These are phyloP conservation scores for Antitype chi DNA, from an alignment of 2,888 invertebrate genomes.

Conservation along the genomic window DNA sequence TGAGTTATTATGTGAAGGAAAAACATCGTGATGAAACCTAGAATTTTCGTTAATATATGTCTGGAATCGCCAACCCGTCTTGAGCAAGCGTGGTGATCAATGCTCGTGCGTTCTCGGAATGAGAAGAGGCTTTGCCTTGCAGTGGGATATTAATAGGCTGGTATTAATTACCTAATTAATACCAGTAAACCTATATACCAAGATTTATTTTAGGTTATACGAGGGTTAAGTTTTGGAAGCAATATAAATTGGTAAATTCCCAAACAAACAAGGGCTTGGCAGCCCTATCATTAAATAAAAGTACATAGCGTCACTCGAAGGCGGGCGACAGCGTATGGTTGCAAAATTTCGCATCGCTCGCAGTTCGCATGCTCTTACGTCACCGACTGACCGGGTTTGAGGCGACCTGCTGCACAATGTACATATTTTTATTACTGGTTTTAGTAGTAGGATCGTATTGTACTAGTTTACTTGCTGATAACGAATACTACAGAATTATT, in stretches of 20 bases:
- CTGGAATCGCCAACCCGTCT: neutral
- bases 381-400: constrained; percentile 49
- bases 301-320: constrained; percentile 16
- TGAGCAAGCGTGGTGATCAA: neutral
- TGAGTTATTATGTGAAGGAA: neutral
- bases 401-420: constrained; percentile 47
- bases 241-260: neutral
- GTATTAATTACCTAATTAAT: neutral
- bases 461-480: constrained; percentile 14
- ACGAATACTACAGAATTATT: neutral
- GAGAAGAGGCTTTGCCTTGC: too few relatives aligned
- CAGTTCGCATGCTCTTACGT: constrained; percentile 52
- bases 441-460: constrained; percentile 13
- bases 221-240: neutral
- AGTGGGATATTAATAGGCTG: neutral
- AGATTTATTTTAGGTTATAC: too few relatives aligned
- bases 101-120: neutral
- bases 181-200: neutral
- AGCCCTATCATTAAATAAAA: constrained; percentile 42
- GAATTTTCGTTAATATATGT: neutral
- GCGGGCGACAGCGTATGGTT: constrained; percentile 43
- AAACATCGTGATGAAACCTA: neutral
- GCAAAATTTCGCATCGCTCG: constrained; percentile 60
- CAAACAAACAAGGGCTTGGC: constrained; percentile 5
- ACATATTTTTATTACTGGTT: constrained; percentile 45